A percentile compares a stretch with the other conserved stretches of the same genome.
These are phyloP conservation scores for Drosophila engyochracea DNA, from an alignment of 2,888 invertebrate genomes.

Conservation along the genomic window DNA sequence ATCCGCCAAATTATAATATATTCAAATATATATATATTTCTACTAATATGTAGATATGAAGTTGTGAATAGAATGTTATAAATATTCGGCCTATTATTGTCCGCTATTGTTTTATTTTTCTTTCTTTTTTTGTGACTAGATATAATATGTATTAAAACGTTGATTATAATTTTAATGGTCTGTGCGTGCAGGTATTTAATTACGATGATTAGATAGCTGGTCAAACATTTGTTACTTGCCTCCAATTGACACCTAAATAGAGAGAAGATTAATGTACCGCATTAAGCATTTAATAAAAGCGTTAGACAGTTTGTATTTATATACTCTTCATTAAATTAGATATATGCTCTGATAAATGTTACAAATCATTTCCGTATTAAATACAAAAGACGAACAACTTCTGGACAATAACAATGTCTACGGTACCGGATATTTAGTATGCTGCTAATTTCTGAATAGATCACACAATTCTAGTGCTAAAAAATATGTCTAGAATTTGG, in stretches of 20 bases:
- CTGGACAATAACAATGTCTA: slow-evolving; percentile 5
- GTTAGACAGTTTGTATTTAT: slow-evolving; percentile 12
- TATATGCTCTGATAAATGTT: slow-evolving; percentile 31
- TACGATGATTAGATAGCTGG: slow-evolving; percentile 52
- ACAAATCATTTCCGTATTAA: slow-evolving; percentile 63
- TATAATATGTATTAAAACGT: slow-evolving; percentile 23
- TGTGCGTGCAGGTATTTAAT: slow-evolving; percentile 73
- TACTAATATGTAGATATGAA: background rate
- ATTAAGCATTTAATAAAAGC: slow-evolving; percentile 16
- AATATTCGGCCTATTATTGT: slow-evolving; percentile 55
- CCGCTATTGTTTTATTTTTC: slow-evolving; percentile 7
- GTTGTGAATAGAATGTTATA: slow-evolving; percentile 22
- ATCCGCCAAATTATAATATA: slow-evolving; percentile 73
- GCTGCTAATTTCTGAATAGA: slow-evolving; percentile 39
- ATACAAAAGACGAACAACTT: slow-evolving; percentile 19
- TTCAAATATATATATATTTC: background rate
- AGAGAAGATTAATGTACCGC: slow-evolving; percentile 37
- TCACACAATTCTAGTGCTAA: slow-evolving; percentile 19
- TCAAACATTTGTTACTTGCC: slow-evolving; percentile 18
- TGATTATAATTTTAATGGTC: slow-evolving; percentile 72
- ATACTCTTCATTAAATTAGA: slow-evolving; percentile 45
- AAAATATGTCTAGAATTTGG: slow-evolving; percentile 49
- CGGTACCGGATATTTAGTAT: slow-evolving; percentile 17
- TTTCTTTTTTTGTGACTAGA: slow-evolving; percentile 16
- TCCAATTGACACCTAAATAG: slow-evolving; percentile 31